A percentile compares a stretch with the other conserved stretches of the same genome.
phyloP scores from a whole-genome alignment of 1,140 invertebrate species.

The Cydia splendana region DNA sequence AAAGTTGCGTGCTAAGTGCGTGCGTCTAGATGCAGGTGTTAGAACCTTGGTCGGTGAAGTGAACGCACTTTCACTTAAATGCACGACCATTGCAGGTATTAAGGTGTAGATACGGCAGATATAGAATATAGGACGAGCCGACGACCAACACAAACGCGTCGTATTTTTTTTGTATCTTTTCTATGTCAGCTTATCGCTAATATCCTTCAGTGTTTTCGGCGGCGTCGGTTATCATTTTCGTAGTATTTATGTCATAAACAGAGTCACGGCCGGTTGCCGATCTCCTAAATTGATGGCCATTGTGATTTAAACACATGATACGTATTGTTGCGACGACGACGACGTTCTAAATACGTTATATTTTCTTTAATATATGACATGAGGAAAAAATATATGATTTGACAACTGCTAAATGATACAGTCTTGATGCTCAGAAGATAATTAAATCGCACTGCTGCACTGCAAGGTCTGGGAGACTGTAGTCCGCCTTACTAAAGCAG shows the following conservation, averaged over 20 bases:
- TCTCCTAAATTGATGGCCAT: constrained; percentile 74
- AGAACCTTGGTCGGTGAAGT: constrained; percentile 62
- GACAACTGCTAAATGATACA: too few species aligned
- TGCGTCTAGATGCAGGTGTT: constrained; percentile 50
- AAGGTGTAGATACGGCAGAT: constrained; percentile 21
- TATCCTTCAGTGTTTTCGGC: constrained; percentile 68
- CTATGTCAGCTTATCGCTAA: constrained; percentile 71
- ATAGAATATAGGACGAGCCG: constrained; percentile 42
- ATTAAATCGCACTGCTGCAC: too few species aligned
- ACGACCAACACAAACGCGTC: constrained; percentile 2
- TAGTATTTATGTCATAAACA: constrained; percentile 67
- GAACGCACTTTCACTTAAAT: constrained; percentile 61
- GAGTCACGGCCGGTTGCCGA: constrained; percentile 76
- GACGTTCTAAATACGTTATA: background rate
- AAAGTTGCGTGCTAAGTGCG: constrained; percentile 41
- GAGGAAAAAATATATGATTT: too few species aligned
- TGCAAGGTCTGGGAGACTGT: background rate
- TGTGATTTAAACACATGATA: constrained; percentile 25
- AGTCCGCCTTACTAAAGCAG: background rate
- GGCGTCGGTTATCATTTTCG: constrained; percentile 31
- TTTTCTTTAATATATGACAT: background rate
- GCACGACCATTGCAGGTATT: constrained; percentile 14
- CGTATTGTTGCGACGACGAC: background rate
- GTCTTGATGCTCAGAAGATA: too few species aligned
- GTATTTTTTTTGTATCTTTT: constrained; percentile 43